phyloP scores from a whole-genome alignment of 2,113 vertebrate species.

The Piaya cayana region DNA sequence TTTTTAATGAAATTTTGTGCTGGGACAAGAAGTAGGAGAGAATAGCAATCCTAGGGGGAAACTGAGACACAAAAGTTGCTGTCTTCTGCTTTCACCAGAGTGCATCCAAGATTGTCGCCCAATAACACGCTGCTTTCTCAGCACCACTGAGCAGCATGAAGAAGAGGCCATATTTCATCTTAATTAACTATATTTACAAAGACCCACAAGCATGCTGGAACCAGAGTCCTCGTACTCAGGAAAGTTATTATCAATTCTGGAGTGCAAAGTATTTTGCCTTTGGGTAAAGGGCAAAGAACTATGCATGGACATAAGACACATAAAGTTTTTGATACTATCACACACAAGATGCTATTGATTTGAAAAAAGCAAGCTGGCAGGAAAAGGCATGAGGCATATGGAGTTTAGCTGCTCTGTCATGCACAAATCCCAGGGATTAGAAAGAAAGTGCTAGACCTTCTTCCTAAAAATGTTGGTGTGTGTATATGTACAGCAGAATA shows the following conservation, averaged over 20 bases:
- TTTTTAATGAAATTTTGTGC: neutral
- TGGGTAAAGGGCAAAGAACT: neutral
- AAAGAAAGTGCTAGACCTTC: neutral
- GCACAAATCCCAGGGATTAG: constrained; percentile 5
- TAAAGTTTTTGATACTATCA: neutral
- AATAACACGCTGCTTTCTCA: neutral
- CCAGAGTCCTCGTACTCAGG: neutral
- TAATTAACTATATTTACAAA: neutral
- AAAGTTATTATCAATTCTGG: neutral
- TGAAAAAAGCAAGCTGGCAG: neutral
- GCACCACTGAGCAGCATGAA: neutral
- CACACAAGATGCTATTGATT: neutral
- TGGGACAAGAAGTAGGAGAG: neutral
- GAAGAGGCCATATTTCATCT: neutral
- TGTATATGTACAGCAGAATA: neutral
- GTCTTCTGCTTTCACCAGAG: neutral
- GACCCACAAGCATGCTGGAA: neutral
- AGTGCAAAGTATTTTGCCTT: neutral
- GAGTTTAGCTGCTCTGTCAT: neutral
- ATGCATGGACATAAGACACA: neutral
- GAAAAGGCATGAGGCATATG: neutral
- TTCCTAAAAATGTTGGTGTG: neutral
- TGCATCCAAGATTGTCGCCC: neutral
- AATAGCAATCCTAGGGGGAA: neutral
- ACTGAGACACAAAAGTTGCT: neutral